Percentiles rank a stretch among this genome's conserved stretches.
Conservation (phyloP, 35 echinoderm and acorn worm species). For the Holothuria glaberrima region DNA sequence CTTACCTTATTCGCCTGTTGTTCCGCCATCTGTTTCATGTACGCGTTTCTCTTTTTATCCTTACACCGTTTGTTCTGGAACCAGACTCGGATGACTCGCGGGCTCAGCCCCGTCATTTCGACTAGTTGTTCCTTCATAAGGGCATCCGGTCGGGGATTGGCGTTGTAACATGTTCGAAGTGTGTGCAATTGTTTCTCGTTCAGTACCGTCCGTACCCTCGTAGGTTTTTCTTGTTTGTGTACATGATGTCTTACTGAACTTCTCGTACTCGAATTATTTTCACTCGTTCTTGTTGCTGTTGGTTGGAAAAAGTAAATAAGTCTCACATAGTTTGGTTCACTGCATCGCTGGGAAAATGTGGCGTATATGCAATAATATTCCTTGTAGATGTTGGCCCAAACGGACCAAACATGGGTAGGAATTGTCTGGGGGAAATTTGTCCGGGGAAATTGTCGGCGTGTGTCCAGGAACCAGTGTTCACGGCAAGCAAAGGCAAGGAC, state of each 20-base stretch:
- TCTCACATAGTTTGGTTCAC: neutral
- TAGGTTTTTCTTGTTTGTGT: slow-evolving; percentile 98
- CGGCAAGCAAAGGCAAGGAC: too few species aligned
- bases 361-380: too few species aligned
- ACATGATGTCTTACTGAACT: slow-evolving; percentile 80
- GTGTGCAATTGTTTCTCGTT: slow-evolving; percentile 99
- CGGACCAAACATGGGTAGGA: too few species aligned
- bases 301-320: neutral
- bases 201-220: slow-evolving; percentile 92
- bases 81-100: slow-evolving; percentile 96
- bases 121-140: slow-evolving; percentile 99
- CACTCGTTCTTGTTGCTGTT: slow-evolving; percentile 49
- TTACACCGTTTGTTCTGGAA: slow-evolving; percentile 99
- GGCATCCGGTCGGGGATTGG: slow-evolving; percentile 96
- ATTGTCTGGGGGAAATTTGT: too few species aligned
- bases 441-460: too few species aligned
- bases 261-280: slow-evolving; percentile 77
- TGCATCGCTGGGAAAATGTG: too few species aligned
- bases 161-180: slow-evolving; percentile 91
- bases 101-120: slow-evolving; percentile 94
- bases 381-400: too few species aligned
- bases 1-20: slow-evolving; percentile 94
- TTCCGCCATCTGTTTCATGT: slow-evolving; percentile 95
- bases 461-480: too few species aligned
- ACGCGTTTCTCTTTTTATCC: slow-evolving; percentile 87